A percentile compares a stretch with the other conserved stretches of the same genome.
Conservation (phyloP, 2,797 vertebrate genomes). For the Neomorphus geoffroyi region DNA sequence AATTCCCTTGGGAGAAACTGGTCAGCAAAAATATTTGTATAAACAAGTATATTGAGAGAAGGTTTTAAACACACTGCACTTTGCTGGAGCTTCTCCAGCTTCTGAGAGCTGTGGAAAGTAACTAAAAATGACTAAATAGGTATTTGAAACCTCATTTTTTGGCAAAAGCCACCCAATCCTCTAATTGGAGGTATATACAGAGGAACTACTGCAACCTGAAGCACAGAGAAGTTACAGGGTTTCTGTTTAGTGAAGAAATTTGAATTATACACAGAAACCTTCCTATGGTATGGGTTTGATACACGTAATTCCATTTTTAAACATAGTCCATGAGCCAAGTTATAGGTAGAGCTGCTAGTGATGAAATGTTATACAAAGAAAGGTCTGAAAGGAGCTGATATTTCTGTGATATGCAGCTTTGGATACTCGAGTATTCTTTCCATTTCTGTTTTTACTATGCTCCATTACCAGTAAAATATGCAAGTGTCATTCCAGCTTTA, state of each 20-base stretch:
- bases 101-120: background rate
- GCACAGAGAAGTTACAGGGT: background rate
- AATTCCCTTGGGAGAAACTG: background rate
- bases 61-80: background rate
- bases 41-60: background rate
- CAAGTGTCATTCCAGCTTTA: conserved; percentile 50
- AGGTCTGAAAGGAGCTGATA: conserved; percentile 14
- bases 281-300: background rate
- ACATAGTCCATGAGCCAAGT: background rate
- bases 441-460: conserved; percentile 50
- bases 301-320: background rate
- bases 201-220: background rate
- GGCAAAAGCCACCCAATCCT: background rate
- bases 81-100: background rate
- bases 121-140: background rate
- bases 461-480: conserved; percentile 60
- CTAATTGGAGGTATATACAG: background rate
- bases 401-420: conserved; percentile 26
- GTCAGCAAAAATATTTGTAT: background rate
- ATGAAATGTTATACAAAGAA: conserved; percentile 11
- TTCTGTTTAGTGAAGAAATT: conserved; percentile 18
- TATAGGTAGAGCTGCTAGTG: conserved; percentile 6
- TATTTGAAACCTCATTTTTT: background rate
- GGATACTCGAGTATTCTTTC: conserved; percentile 33
- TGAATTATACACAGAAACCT: background rate